A percentile compares a stretch with the other conserved stretches of the same genome.
Conservation (phyloP, 2,888 invertebrate genomes). For the Scaptodrosophila latifasciaeformis region DNA sequence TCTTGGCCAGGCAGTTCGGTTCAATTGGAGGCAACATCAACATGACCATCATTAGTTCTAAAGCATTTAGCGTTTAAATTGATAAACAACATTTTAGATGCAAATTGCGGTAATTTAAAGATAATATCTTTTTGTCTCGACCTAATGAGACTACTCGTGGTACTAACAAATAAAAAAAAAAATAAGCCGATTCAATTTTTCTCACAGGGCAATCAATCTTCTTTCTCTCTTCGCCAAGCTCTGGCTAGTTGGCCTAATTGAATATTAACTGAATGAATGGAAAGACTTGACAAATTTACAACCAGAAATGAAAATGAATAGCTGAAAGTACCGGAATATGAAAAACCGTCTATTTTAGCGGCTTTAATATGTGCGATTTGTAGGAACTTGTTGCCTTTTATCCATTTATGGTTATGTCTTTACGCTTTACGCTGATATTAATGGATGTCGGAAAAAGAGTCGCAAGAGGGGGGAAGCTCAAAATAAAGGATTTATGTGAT, state of each 20-base stretch:
- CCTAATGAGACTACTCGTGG: neutral
- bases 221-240: neutral
- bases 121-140: slow-evolving; percentile 43
- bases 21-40: slow-evolving; percentile 2
- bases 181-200: too few relatives aligned
- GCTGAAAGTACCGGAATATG: too few relatives aligned
- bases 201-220: neutral
- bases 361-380: too few relatives aligned
- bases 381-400: too few relatives aligned
- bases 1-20: slow-evolving; percentile 4
- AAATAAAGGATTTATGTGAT: slow-evolving; percentile 57
- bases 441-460: slow-evolving; percentile 16
- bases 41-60: slow-evolving; percentile 57
- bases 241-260: slow-evolving; percentile 2
- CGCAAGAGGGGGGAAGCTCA: neutral
- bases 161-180: neutral
- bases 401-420: slow-evolving; percentile 27
- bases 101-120: slow-evolving; percentile 62
- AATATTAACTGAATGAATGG: neutral
- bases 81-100: slow-evolving; percentile 65
- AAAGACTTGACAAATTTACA: slow-evolving; percentile 3
- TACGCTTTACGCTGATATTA: slow-evolving; percentile 1
- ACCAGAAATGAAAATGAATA: neutral
- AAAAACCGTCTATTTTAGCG: neutral
- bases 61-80: slow-evolving; percentile 65